Evolutionary conservation across 2,797 vertebrate species (phyloP).

Genomic region (Crossoptilon crossoptilon): DNA sequence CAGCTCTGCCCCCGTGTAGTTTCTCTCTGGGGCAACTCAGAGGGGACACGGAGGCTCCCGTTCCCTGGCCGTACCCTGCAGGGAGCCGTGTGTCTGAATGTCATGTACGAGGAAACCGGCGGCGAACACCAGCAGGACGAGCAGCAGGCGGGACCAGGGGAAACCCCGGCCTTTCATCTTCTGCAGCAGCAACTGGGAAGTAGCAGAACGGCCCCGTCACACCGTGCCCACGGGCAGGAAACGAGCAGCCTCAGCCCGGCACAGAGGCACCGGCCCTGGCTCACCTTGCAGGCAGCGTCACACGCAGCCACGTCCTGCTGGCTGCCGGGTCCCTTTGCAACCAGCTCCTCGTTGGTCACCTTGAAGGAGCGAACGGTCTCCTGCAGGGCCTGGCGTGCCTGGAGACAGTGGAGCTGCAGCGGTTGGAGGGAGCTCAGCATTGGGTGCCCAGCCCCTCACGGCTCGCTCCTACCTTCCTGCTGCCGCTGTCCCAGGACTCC

Average conservation of each 20-base stretch:
- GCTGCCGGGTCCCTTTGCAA: conserved; percentile 22
- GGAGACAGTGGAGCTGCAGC: not conserved
- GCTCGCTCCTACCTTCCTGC: conserved; percentile 84
- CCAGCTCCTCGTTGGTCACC: conserved; percentile 92
- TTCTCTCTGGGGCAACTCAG: not conserved
- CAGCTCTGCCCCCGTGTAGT: not conserved
- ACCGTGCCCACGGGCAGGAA: accelerated
- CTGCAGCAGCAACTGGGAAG: conserved; percentile 69
- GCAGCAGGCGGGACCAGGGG: conserved; percentile 87
- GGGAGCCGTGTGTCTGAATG: conserved; percentile 84
- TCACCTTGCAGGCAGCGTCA: conserved; percentile 87
- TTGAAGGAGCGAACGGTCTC: conserved; percentile 92
- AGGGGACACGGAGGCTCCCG: too few relatives aligned
- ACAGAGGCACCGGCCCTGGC: accelerated
- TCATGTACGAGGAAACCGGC: conserved; percentile 88
- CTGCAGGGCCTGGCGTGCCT: conserved; percentile 86
- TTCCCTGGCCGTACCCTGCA: conserved; percentile 80
- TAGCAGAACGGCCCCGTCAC: not conserved
- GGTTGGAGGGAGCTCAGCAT: not conserved
- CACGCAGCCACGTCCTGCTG: conserved; percentile 83
- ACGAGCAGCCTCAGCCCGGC: not conserved
- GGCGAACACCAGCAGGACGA: conserved; percentile 84
- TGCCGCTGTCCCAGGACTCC: conserved; percentile 85
- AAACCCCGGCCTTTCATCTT: conserved; percentile 86
- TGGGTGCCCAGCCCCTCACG: not conserved